Percentiles rank a stretch among this genome's conserved stretches.
Evolutionary conservation across 2,888 invertebrate species (phyloP).

Genomic region (Polyommatus iphigenia): DNA sequence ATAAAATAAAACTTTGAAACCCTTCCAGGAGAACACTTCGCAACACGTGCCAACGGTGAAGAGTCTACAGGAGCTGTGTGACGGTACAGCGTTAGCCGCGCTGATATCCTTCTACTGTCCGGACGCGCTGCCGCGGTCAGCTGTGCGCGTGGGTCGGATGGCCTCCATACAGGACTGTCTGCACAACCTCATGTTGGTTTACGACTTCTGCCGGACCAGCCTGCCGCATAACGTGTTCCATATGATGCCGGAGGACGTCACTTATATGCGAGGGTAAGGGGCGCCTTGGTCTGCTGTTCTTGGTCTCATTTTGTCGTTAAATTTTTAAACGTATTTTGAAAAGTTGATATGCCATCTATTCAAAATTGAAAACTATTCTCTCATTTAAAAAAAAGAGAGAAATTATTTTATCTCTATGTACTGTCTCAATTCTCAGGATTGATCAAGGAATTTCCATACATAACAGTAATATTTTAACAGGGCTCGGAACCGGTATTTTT

Average conservation of each 20-base stretch:
- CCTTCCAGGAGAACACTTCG: constrained; percentile 78
- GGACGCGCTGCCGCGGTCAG: constrained; percentile 73
- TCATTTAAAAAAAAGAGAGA: too few species aligned
- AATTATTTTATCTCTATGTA: too few species aligned
- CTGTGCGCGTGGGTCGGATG: constrained; percentile 80
- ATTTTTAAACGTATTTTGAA: too few species aligned
- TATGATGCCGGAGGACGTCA: constrained; percentile 96
- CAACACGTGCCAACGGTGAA: constrained; percentile 85
- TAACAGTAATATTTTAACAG: background rate
- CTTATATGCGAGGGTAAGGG: constrained; percentile 92
- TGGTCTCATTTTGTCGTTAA: too few species aligned
- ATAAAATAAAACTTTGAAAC: background rate
- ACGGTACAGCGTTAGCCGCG: constrained; percentile 77
- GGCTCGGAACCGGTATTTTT: too few species aligned
- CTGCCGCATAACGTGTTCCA: constrained; percentile 95
- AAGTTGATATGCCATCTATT: too few species aligned
- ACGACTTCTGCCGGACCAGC: constrained; percentile 91
- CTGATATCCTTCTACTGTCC: constrained; percentile 46
- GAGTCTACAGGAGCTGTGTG: constrained; percentile 92
- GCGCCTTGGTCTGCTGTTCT: background rate
- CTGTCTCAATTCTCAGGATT: background rate
- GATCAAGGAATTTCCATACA: background rate
- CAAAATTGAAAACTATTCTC: too few species aligned
- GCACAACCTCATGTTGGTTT: constrained; percentile 93
- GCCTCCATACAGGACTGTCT: constrained; percentile 93